Conservation (phyloP, 2,113 vertebrate genomes). For the Cinclus mexicanus region DNA sequence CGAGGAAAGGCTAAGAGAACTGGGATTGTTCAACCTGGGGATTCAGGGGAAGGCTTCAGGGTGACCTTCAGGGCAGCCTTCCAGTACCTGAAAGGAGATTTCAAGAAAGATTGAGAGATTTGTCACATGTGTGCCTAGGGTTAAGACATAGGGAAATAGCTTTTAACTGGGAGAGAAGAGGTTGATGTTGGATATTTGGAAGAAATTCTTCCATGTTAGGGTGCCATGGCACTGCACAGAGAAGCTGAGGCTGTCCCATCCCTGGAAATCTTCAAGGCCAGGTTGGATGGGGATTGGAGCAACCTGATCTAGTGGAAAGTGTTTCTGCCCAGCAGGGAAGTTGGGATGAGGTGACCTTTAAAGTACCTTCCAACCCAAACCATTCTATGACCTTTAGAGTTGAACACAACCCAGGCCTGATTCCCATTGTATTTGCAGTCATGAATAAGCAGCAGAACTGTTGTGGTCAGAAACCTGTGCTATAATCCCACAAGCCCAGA, state of each 20-base stretch:
- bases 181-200: neutral
- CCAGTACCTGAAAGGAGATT: neutral
- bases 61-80: neutral
- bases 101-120: neutral
- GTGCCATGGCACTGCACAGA: neutral
- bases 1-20: neutral
- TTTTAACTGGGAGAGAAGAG: neutral
- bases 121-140: neutral
- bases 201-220: neutral
- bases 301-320: neutral
- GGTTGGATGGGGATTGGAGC: neutral
- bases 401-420: neutral
- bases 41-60: neutral
- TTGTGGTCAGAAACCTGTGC: neutral
- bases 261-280: neutral
- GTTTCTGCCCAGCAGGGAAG: neutral
- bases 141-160: neutral
- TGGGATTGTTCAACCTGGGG: neutral
- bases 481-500: fast-evolving
- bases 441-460: neutral
- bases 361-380: neutral
- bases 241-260: neutral
- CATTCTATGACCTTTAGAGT: neutral
- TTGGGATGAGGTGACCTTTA: neutral
- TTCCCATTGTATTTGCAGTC: neutral